Evolutionary conservation across 1,140 invertebrate genomes (phyloP).

Genomic region (Gerris buenoi): DNA sequence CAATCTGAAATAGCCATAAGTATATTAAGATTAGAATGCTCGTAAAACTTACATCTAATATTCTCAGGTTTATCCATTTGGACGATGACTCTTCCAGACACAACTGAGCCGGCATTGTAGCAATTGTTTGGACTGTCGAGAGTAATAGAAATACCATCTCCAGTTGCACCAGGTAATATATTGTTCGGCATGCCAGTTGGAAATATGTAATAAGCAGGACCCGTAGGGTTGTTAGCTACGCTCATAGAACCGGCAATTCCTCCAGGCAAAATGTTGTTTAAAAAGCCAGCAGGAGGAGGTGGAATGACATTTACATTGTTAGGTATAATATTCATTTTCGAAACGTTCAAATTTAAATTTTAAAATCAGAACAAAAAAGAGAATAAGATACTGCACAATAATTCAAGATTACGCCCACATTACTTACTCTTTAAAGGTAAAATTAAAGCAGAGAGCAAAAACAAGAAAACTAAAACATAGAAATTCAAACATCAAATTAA

Average conservation of each 20-base stretch:
- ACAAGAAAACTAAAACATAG: too few species aligned
- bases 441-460: too few species aligned
- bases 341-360: too few species aligned
- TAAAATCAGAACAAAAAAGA: too few species aligned
- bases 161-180: background rate
- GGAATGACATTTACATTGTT: too few species aligned
- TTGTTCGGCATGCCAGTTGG: background rate
- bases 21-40: too few species aligned
- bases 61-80: slow-evolving; percentile 47
- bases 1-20: too few species aligned
- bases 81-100: slow-evolving; percentile 45
- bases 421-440: too few species aligned
- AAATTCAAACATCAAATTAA: too few species aligned
- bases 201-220: background rate
- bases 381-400: too few species aligned
- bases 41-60: slow-evolving; percentile 31
- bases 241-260: background rate
- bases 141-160: slow-evolving; percentile 35
- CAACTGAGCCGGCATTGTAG: slow-evolving; percentile 48
- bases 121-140: slow-evolving; percentile 47
- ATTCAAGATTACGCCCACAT: too few species aligned
- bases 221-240: background rate
- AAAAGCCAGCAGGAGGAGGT: background rate
- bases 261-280: background rate
- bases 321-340: too few species aligned